phyloP scores from a whole-genome alignment of 2,797 vertebrate species.

The Sphaeramia orbicularis region DNA sequence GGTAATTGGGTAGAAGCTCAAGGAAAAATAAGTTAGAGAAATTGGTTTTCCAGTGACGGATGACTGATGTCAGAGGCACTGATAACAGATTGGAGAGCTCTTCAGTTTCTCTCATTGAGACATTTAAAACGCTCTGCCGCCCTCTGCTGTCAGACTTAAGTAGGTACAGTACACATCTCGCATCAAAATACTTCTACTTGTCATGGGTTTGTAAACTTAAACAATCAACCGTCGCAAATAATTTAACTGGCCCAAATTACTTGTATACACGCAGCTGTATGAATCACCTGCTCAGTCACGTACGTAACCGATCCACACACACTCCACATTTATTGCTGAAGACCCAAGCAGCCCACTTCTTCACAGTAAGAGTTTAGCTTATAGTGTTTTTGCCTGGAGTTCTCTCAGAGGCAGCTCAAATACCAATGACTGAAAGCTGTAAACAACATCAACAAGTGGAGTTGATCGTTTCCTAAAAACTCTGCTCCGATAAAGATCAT shows the following conservation, averaged over 20 bases:
- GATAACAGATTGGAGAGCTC: conserved; percentile 3
- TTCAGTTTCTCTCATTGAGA: background rate
- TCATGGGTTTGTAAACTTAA: background rate
- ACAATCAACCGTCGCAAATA: background rate
- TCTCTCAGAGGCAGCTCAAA: conserved; percentile 10
- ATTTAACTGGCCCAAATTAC: background rate
- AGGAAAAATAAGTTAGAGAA: conserved; percentile 19
- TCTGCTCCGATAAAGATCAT: background rate
- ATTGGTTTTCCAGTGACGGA: conserved; percentile 29
- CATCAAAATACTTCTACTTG: background rate
- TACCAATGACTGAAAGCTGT: background rate
- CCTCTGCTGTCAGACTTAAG: conserved; percentile 46
- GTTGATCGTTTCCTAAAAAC: background rate
- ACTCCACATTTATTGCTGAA: conserved; percentile 62
- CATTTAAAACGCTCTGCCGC: conserved; percentile 33
- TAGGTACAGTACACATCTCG: background rate
- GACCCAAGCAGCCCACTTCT: conserved; percentile 26
- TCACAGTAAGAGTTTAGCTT: conserved; percentile 68
- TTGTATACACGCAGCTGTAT: background rate
- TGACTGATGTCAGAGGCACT: conserved; percentile 15
- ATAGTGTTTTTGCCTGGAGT: conserved; percentile 27
- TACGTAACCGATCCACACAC: background rate
- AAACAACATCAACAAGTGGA: conserved; percentile 2
- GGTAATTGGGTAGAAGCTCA: conserved; percentile 1
- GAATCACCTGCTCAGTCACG: background rate